phyloP scores from a whole-genome alignment of 2,113 vertebrate species.

The Poeciliopsis turrubarensis region DNA sequence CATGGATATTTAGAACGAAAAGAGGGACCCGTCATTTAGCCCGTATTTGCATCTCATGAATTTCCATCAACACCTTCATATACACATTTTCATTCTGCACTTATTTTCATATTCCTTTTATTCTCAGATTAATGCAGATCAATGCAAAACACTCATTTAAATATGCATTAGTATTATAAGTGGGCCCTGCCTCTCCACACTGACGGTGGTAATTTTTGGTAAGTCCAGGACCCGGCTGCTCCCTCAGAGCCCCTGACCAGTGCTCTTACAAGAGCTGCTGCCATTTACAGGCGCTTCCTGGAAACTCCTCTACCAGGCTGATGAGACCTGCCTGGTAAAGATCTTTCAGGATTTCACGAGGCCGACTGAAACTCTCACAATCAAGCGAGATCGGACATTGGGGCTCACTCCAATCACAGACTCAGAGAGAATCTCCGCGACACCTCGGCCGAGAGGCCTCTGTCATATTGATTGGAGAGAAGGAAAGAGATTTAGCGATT shows the following conservation, averaged over 20 bases:
- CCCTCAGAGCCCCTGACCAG: conserved; percentile 6
- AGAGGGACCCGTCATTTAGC: conserved; percentile 71
- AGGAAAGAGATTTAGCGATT: conserved; percentile 61
- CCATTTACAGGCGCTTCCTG: conserved; percentile 43
- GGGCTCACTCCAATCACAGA: conserved; percentile 76
- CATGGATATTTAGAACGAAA: conserved; percentile 74
- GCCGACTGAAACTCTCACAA: conserved; percentile 57
- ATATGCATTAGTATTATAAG: conserved; percentile 77
- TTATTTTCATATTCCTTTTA: conserved; percentile 56
- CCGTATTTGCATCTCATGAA: conserved; percentile 83
- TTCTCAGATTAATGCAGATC: conserved; percentile 78
- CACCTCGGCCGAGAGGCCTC: conserved; percentile 49
- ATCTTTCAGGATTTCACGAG: conserved; percentile 24
- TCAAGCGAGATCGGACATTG: conserved; percentile 51
- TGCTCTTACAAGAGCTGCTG: conserved; percentile 1
- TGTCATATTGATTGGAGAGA: conserved; percentile 71
- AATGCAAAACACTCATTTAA: conserved; percentile 81
- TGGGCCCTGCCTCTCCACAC: conserved; percentile 24
- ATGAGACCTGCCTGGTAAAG: conserved; percentile 48
- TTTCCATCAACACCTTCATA: conserved; percentile 57
- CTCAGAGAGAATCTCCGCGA: conserved; percentile 49
- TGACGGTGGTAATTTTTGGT: conserved; percentile 62
- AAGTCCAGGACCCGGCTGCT: conserved; percentile 50
- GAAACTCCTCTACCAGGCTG: conserved; percentile 36
- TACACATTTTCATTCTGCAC: conserved; percentile 49